Base-by-base conservation (phyloP, 2,888 invertebrate species). In the Phlogophora meticulosa region DNA sequence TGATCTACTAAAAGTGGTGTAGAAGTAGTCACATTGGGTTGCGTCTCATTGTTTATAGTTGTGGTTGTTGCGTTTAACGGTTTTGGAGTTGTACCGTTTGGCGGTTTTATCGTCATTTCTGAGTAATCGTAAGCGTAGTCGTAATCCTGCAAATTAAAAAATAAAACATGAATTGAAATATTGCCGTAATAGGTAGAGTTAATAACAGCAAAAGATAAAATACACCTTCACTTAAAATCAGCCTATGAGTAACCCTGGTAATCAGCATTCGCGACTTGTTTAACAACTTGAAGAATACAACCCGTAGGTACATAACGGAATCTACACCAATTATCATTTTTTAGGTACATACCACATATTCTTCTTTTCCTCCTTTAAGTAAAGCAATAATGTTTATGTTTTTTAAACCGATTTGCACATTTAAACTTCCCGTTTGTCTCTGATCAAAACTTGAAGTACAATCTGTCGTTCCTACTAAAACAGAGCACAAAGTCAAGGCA, bases 331-430 rank as follows among this genome's bases (percentile, higher is more conserved):
- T 22, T 34, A 15, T 17, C 0, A 20, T 34, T 28, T 45, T 17
- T 48, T 20, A 17, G 11, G 13, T 65, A 84, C 92, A 91, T 80
- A 93, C 97, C 96, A 96, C 96, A 85, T 97, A 96, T 84, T 96
- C 96, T 72, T 96, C 96, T 81, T 96, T 92, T 43, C 96, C 95
- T 43, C 96, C 96, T 81, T 96, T 96, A 74, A 97, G 86, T 40
- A 97, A 88, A 9, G 97, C 97, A 82, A 98, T 96, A 82, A 98
- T 96, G 85, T 97, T 96, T 75, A 98, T 95, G 91, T 98, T 97
- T 92, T 98, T 98, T 76, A 98, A 93, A 90, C 97, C 97, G 74
- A 98, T 95, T 87, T 97, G 97, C 78, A 98, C 97, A 91, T 98
- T 98, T 80, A 97, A 96, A 81, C 97, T 97, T 22, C 98, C 98